Conservation (phyloP, 2,888 invertebrate species). For the Apotomis capreana region DNA sequence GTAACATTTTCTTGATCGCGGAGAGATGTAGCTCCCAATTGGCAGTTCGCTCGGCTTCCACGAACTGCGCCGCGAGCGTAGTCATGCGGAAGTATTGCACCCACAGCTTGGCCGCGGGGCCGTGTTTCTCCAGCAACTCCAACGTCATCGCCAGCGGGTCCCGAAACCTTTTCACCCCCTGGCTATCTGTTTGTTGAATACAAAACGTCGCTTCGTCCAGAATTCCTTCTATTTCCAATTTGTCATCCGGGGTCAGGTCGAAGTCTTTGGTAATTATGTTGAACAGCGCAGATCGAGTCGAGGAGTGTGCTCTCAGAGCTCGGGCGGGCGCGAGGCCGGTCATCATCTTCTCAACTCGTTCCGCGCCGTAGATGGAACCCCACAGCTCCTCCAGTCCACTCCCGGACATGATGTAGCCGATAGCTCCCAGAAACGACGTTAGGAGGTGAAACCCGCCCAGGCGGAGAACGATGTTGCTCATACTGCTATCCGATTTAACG, state of each 20-base stretch:
- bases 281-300: conserved; percentile 15
- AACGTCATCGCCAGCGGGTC: conserved; percentile 6
- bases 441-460: conserved; percentile 10
- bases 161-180: background rate
- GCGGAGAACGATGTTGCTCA: conserved; percentile 1
- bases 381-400: conserved; percentile 13
- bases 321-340: background rate
- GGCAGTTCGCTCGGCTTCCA: conserved; percentile 8
- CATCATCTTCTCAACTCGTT: conserved; percentile 9
- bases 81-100: conserved; percentile 23
- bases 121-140: conserved; percentile 2
- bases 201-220: background rate
- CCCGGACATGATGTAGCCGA: conserved; percentile 14
- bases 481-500: background rate
- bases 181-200: background rate
- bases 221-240: conserved; percentile 6
- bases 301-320: conserved; percentile 11
- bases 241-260: conserved; percentile 5
- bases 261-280: conserved; percentile 15
- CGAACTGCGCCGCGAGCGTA: conserved; percentile 2
- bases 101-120: conserved; percentile 9
- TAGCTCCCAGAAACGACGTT: conserved; percentile 8
- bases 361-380: conserved; percentile 1
- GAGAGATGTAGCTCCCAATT: conserved; percentile 17
- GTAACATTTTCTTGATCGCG: conserved; percentile 8